These are phyloP conservation scores for Shinisaurus crocodilurus DNA, from an alignment of 2,113 vertebrate species.

Conservation along the genomic window DNA sequence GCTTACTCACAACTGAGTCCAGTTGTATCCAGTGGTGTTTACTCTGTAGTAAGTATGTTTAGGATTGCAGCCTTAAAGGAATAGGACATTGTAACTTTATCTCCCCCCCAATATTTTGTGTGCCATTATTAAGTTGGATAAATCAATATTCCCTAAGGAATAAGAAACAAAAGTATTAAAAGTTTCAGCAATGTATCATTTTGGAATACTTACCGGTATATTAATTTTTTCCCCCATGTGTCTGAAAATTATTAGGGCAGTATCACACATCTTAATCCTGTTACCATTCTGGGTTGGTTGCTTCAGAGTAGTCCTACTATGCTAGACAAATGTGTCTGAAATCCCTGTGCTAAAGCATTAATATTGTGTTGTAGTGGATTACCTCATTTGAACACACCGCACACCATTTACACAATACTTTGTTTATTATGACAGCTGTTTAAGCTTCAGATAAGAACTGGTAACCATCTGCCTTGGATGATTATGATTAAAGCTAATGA, in stretches of 20 bases:
- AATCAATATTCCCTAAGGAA: constrained; percentile 4
- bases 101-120: neutral
- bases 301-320: neutral
- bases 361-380: neutral
- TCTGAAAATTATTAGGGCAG: neutral
- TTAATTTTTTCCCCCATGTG: no score
- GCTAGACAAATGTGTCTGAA: neutral
- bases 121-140: constrained; percentile 14
- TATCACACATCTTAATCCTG: neutral
- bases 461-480: neutral
- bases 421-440: constrained; percentile 12
- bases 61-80: neutral
- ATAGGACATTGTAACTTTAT: neutral
- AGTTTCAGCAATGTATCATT: neutral
- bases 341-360: constrained; percentile 7
- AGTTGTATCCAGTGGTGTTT: neutral
- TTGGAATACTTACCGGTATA: no score
- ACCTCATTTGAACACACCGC: neutral
- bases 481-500: constrained; percentile 21
- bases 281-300: neutral
- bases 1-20: neutral
- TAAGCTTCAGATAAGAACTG: constrained; percentile 12
- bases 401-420: neutral
- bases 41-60: neutral
- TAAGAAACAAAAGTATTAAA: neutral